A percentile compares a stretch with the other conserved stretches of the same genome.
phyloP scores from a whole-genome alignment of 2,888 invertebrate genomes.

The Eurois occulta region DNA sequence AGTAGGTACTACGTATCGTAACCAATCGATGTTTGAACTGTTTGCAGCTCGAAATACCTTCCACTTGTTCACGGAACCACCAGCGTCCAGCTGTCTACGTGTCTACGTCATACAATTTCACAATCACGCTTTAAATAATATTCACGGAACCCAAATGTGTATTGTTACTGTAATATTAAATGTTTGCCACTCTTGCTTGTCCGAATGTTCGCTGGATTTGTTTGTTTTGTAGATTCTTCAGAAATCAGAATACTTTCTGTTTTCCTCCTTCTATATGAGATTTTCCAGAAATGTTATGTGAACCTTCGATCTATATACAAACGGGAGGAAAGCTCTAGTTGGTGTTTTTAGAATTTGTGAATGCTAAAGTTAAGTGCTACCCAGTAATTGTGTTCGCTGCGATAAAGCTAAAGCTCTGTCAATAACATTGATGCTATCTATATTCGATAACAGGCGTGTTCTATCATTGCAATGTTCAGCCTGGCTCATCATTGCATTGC shows the following conservation, averaged over 20 bases:
- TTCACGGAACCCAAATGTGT: slow-evolving; percentile 52
- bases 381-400: slow-evolving; percentile 41
- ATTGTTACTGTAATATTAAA: slow-evolving; percentile 44
- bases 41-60: slow-evolving; percentile 72
- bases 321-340: slow-evolving; percentile 23
- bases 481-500: slow-evolving; percentile 23
- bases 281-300: slow-evolving; percentile 34
- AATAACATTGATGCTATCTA: slow-evolving; percentile 51
- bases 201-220: slow-evolving; percentile 29
- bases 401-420: slow-evolving; percentile 52
- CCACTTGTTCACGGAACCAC: slow-evolving; percentile 72
- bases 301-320: slow-evolving; percentile 32
- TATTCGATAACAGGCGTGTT: slow-evolving; percentile 47
- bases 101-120: slow-evolving; percentile 75
- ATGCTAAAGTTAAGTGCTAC: slow-evolving; percentile 41
- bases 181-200: slow-evolving; percentile 37
- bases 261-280: slow-evolving; percentile 29
- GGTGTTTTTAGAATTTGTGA: slow-evolving; percentile 39
- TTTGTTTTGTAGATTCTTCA: slow-evolving; percentile 53
- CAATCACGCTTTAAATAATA: slow-evolving; percentile 67
- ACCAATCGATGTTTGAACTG: slow-evolving; percentile 60
- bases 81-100: slow-evolving; percentile 76
- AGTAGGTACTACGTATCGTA: slow-evolving; percentile 32
- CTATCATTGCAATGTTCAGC: slow-evolving; percentile 35
- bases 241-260: slow-evolving; percentile 37